These are phyloP conservation scores for Pempheris klunzingeri DNA, from an alignment of 2,797 vertebrate genomes.

Conservation along the genomic window DNA sequence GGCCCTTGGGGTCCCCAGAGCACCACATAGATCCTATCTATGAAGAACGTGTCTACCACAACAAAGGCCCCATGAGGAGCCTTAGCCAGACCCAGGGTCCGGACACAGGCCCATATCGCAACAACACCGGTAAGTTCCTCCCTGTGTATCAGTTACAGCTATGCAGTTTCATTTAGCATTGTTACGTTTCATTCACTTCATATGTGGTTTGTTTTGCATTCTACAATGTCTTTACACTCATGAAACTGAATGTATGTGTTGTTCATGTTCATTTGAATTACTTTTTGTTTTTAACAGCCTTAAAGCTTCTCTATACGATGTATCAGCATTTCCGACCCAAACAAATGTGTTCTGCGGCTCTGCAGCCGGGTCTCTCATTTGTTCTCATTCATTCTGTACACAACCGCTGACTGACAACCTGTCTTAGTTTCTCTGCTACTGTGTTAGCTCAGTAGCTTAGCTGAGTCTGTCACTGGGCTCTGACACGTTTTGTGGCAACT, in stretches of 20 bases:
- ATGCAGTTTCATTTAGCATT: background rate
- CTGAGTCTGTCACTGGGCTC: too few relatives aligned
- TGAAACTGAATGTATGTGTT: background rate
- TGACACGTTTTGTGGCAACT: too few relatives aligned
- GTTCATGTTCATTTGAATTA: background rate
- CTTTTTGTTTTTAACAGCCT: background rate
- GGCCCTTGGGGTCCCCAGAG: constrained; percentile 95
- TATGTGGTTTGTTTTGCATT: background rate
- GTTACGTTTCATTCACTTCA: background rate
- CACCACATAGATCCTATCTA: constrained; percentile 99
- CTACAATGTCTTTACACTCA: background rate
- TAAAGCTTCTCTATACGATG: too few relatives aligned
- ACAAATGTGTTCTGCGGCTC: too few relatives aligned
- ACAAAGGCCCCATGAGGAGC: constrained; percentile 98
- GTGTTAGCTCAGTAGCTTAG: too few relatives aligned
- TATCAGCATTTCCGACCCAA: too few relatives aligned
- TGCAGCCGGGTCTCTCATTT: too few relatives aligned
- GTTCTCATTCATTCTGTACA: too few relatives aligned
- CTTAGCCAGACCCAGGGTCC: constrained; percentile 97
- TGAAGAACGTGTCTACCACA: constrained; percentile 97
- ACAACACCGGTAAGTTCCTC: constrained; percentile 91
- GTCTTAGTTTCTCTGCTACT: too few relatives aligned
- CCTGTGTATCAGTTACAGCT: background rate
- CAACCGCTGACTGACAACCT: too few relatives aligned
- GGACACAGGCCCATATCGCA: constrained; percentile 93